These are phyloP conservation scores for Hydroisotoma schaefferi DNA, from an alignment of 2,888 invertebrate species.

Conservation along the genomic window DNA sequence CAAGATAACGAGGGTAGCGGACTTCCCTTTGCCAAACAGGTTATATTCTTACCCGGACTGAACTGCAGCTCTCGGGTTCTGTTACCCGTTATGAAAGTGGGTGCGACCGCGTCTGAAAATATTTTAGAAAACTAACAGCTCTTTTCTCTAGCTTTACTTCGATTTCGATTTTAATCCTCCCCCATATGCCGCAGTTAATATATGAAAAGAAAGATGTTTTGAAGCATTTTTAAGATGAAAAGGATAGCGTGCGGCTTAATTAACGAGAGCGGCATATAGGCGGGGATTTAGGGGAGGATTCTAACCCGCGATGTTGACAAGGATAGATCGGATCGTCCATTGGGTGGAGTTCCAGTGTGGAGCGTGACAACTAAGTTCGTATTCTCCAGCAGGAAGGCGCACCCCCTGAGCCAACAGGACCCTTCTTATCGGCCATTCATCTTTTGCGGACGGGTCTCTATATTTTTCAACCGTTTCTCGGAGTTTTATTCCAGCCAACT, in stretches of 20 bases:
- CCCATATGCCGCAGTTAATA: too few species aligned
- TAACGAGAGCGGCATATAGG: not conserved
- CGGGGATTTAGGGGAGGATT: not conserved
- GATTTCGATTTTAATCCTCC: too few species aligned
- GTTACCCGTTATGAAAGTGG: slow-evolving; percentile 11
- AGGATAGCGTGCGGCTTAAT: not conserved
- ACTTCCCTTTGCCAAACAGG: slow-evolving; percentile 7
- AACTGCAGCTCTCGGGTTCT: slow-evolving; percentile 2
- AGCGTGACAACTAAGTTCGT: slow-evolving; percentile 10
- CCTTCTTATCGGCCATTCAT: not conserved
- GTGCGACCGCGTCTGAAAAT: not conserved
- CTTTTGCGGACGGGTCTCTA: not conserved
- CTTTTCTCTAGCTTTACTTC: too few species aligned
- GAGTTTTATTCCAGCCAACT: not conserved
- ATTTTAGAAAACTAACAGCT: too few species aligned
- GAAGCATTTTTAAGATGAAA: not conserved
- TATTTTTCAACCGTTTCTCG: slow-evolving; percentile 1
- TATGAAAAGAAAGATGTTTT: too few species aligned
- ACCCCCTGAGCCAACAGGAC: slow-evolving; percentile 1
- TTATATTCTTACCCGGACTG: not conserved
- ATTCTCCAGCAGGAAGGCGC: slow-evolving; percentile 6
- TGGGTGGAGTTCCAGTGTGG: slow-evolving; percentile 12
- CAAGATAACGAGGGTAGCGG: slow-evolving; percentile 11
- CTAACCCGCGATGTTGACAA: slow-evolving; percentile 1
- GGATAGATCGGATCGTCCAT: slow-evolving; percentile 2